phyloP scores from a whole-genome alignment of 2,797 vertebrate genomes.

The Arctocebus calabarensis region DNA sequence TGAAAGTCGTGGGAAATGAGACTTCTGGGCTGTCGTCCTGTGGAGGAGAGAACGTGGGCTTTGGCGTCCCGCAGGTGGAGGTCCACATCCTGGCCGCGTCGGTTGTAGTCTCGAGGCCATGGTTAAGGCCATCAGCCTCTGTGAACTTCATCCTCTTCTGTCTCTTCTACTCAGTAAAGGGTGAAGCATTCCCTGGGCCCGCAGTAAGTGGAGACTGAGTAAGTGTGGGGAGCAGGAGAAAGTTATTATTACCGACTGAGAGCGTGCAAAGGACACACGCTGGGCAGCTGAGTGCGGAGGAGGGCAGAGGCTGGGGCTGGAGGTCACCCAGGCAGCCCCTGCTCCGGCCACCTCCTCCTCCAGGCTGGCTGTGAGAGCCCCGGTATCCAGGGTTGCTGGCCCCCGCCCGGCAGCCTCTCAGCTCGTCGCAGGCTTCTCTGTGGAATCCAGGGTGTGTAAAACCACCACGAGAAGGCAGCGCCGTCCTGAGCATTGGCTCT shows the following conservation, averaged over 20 bases:
- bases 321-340: rapidly evolving
- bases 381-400: no score
- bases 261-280: rapidly evolving
- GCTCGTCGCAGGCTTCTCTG: rapidly evolving
- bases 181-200: not conserved
- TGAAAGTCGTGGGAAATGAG: not conserved
- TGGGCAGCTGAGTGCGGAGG: rapidly evolving
- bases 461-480: rapidly evolving
- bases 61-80: not conserved
- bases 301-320: rapidly evolving
- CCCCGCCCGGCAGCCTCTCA: not conserved
- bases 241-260: not conserved
- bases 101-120: rapidly evolving
- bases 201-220: rapidly evolving
- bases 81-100: not conserved
- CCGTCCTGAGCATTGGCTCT: not conserved
- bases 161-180: no score
- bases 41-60: not conserved
- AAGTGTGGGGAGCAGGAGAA: rapidly evolving
- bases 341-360: no score
- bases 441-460: not conserved
- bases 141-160: not conserved
- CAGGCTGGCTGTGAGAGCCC: rapidly evolving
- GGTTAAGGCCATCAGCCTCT: not conserved
- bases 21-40: no score